phyloP scores from a whole-genome alignment of 2,797 vertebrate genomes.

The Bucorvus abyssinicus region DNA sequence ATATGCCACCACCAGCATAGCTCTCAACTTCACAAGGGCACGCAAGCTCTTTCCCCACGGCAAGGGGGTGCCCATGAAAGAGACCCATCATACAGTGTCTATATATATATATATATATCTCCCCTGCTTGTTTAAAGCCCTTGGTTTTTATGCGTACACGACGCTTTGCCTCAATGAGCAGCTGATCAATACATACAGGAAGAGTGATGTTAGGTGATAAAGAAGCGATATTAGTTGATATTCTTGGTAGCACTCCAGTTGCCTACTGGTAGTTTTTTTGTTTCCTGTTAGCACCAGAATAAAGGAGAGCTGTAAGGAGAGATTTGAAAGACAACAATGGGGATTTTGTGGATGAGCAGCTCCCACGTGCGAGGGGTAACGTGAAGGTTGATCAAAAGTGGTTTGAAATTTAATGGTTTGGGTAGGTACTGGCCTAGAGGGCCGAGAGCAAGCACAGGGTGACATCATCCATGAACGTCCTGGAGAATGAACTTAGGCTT shows the following conservation, averaged over 20 bases:
- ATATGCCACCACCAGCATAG: too few relatives aligned
- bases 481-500: not conserved
- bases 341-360: not conserved
- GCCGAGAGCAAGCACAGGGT: accelerated
- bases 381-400: not conserved
- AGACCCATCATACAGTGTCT: too few relatives aligned
- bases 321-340: not conserved
- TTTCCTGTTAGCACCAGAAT: not conserved
- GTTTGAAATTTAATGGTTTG: not conserved
- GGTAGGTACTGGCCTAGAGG: not conserved
- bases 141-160: not conserved
- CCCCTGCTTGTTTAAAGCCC: not conserved
- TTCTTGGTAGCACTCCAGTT: not conserved
- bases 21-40: too few relatives aligned
- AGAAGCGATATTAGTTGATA: not conserved
- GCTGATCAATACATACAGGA: not conserved
- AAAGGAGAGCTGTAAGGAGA: not conserved
- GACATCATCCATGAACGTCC: not conserved
- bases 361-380: not conserved
- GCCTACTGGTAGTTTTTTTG: not conserved
- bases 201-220: not conserved
- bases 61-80: too few relatives aligned
- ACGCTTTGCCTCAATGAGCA: not conserved
- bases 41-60: too few relatives aligned
- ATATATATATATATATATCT: too few relatives aligned